A percentile compares a stretch with the other conserved stretches of the same genome.
Evolutionary conservation across 2,113 vertebrate species (phyloP).

Genomic region (Clarias magur): DNA sequence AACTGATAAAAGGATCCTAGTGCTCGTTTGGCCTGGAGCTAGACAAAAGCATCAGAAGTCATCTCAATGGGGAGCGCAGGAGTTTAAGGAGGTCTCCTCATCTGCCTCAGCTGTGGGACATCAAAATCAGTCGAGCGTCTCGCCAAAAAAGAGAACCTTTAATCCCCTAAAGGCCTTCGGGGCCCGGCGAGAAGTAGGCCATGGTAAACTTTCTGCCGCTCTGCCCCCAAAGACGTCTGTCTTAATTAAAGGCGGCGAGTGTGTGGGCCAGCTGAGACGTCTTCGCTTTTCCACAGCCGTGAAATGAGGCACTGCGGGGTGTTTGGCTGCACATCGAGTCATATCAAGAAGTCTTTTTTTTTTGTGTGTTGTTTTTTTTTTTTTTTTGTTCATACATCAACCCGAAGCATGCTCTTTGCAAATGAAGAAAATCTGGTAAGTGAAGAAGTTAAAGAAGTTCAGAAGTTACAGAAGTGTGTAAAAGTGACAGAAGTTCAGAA

Average conservation of each 20-base stretch:
- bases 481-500: neutral
- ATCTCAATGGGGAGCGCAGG: slow-evolving; percentile 21
- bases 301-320: neutral
- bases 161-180: slow-evolving; percentile 15
- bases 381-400: neutral
- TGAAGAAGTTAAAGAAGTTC: neutral
- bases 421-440: neutral
- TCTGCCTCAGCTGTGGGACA: slow-evolving; percentile 33
- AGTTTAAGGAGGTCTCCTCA: slow-evolving; percentile 44
- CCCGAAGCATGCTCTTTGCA: neutral
- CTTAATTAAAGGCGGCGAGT: slow-evolving; percentile 52
- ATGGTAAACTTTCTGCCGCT: slow-evolving; percentile 42
- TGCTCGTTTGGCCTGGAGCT: neutral
- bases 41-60: slow-evolving; percentile 33
- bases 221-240: slow-evolving; percentile 44
- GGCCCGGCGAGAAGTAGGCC: slow-evolving; percentile 45
- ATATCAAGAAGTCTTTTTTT: slow-evolving; percentile 15
- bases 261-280: slow-evolving; percentile 43
- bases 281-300: slow-evolving; percentile 15
- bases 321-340: slow-evolving; percentile 19
- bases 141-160: slow-evolving; percentile 34
- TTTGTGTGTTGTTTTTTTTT: neutral
- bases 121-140: slow-evolving; percentile 47
- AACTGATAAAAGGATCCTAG: slow-evolving; percentile 19
- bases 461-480: neutral